Evolutionary conservation across 2,888 invertebrate genomes (phyloP), one percentile per base, ranked within the genome.

Genomic region (Xestia ashworthii): DNA sequence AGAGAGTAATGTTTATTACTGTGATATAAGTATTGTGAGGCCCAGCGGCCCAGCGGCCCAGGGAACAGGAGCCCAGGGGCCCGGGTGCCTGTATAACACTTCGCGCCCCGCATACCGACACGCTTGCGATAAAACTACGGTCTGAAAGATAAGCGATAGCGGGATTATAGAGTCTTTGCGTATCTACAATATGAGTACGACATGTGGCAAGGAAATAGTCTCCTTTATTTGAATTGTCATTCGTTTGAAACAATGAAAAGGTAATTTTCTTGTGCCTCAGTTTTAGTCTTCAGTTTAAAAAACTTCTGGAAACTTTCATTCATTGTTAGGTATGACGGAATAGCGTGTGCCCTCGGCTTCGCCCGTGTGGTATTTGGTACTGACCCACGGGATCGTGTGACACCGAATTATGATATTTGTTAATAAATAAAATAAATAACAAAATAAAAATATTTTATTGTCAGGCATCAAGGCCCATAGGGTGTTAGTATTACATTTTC

Each of bases 1-100:
- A 75, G 64, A 84, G 74, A 81, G 77, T 88, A 81, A 82, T 78
- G 83, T 88, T 88, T 87, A 88, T 88, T 88, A 88, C 88, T 77
- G 80, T 86, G 85, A 85, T 85, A 87, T 86, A 84, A 81, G 74
- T 85, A 71, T 78, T 78, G 72, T 69, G 64, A 78, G 41, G 48
- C 19, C 48, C 55, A n/a, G 71, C 22, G 55, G 32, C 67, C 64
- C 8, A 32, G 70, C 16, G 38, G 38, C 19, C n/a, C 55, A 16
- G 41, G 53, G 32, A 25, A 46, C 65, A 5, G 55, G 73, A 16
- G 53, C 32, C 32, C 38, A 16, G 62, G 78, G 81, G 76, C 41
- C 41, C 53, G 22, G 64, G 66, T 44, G 68, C 64, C 64, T 64
- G 67, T 78, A 78, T 85, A 79, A 69, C 77, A 76, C 70, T 82